Base-by-base conservation (phyloP, 2,888 invertebrate species). In the Agrochola macilenta region DNA sequence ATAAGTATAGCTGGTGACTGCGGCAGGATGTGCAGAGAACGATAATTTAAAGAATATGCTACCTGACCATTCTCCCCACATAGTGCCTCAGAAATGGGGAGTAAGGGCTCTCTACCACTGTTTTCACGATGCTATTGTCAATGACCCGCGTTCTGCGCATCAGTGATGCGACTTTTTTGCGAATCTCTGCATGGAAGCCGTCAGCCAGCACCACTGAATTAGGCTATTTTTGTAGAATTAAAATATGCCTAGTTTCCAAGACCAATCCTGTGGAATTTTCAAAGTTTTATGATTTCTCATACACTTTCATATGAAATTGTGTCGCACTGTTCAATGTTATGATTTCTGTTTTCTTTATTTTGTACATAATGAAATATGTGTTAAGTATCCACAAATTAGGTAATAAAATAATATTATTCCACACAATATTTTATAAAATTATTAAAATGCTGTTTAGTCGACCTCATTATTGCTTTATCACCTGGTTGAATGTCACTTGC, bases 281-380 rank as follows among this genome's bases (percentile, higher is more conserved):
- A 30, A 54, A 35, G 9, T 66, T 46, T 12, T 30, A 26, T 12
- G 20, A 9, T 23, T 52, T 66, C 49, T 49, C 5, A 49, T 8
- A 23, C 8, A 30, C 23, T 68, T 57, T 54, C 23, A 30, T 68
- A 23, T 17, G 17, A 68, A 68, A 35, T 30, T 68, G 20, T 26
- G 5, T 68, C 30, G 23, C 66, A 49, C 30, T 23, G 30, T 30
- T 23, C 26, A 26, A 26, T 46, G 4, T 20, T 20, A 35, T 46
- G 1, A n/a, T 49, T 74, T 26, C 1, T 35, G 14, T 60, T 72
- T 30, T 23, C n/a, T 23, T 23, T 60, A 39, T 23, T 52, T 8
- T 61, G 76, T 61, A 76, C 8, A 52, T 76, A 20, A 11, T 30
- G 26, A 65, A 72, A 46, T 35, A 35, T 26, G n/a, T 74, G 35